phyloP scores from a whole-genome alignment of 2,113 vertebrate genomes.

The Seriola quinqueradiata region DNA sequence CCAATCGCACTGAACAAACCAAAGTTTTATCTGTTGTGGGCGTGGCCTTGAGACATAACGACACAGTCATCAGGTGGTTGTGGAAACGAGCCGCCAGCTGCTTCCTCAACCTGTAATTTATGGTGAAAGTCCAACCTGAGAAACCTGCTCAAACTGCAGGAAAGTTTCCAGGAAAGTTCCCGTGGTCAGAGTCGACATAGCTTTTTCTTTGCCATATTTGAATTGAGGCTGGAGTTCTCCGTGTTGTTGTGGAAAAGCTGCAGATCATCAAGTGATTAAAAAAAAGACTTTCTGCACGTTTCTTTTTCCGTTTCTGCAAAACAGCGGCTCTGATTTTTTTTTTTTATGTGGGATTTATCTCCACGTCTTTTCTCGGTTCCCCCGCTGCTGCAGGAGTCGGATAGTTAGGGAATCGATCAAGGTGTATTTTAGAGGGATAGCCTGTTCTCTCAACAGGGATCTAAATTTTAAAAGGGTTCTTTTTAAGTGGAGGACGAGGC shows the following conservation, averaged over 20 bases:
- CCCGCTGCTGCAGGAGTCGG: constrained; percentile 43
- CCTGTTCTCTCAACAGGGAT: constrained; percentile 66
- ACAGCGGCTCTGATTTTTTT: constrained; percentile 33
- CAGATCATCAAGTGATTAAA: neutral
- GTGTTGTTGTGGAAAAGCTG: neutral
- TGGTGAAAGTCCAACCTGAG: neutral
- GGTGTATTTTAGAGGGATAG: constrained; percentile 65
- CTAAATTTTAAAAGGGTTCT: constrained; percentile 74
- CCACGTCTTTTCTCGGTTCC: constrained; percentile 19
- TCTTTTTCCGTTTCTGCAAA: neutral
- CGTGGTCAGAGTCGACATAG: neutral
- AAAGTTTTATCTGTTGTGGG: no score
- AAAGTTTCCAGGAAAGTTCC: no score
- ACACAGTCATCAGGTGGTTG: no score
- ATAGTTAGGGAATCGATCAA: constrained; percentile 62
- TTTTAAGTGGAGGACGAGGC: constrained; percentile 68
- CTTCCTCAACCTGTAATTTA: no score
- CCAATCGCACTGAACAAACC: no score
- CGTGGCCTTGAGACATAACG: no score
- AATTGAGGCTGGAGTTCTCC: neutral
- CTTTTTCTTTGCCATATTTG: neutral
- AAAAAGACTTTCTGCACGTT: neutral
- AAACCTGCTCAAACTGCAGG: neutral
- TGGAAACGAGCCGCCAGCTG: no score
- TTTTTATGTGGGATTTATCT: constrained; percentile 48